phyloP scores from a whole-genome alignment of 2,797 vertebrate genomes.

The Acipenser oxyrinchus region DNA sequence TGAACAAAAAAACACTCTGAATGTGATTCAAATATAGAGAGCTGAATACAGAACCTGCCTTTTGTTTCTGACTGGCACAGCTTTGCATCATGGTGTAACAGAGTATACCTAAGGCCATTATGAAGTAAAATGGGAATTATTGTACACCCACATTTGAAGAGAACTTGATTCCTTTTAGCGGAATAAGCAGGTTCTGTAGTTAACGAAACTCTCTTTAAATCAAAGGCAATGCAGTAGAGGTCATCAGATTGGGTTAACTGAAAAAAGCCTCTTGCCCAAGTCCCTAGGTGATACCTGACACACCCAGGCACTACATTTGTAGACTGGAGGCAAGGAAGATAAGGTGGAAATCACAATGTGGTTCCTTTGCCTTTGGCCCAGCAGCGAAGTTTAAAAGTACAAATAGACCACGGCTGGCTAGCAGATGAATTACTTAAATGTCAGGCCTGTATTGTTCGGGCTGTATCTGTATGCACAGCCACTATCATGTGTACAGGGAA shows the following conservation, averaged over 20 bases:
- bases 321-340: slow-evolving; percentile 52
- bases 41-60: slow-evolving; percentile 10
- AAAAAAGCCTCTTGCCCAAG: slow-evolving; percentile 57
- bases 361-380: slow-evolving; percentile 62
- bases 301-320: slow-evolving; percentile 51
- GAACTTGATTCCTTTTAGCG: slow-evolving; percentile 58
- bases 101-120: slow-evolving; percentile 27
- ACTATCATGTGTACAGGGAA: slow-evolving; percentile 50
- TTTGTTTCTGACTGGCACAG: slow-evolving; percentile 12
- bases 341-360: slow-evolving; percentile 59
- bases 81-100: slow-evolving; percentile 29
- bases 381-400: slow-evolving; percentile 53
- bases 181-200: slow-evolving; percentile 42
- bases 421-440: slow-evolving; percentile 62
- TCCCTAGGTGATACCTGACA: slow-evolving; percentile 68
- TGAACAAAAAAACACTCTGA: slow-evolving; percentile 8
- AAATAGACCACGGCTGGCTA: slow-evolving; percentile 48
- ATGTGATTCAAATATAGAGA: slow-evolving; percentile 14
- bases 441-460: slow-evolving; percentile 57
- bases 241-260: slow-evolving; percentile 53
- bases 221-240: slow-evolving; percentile 54
- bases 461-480: slow-evolving; percentile 55
- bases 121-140: slow-evolving; percentile 41
- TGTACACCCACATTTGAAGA: slow-evolving; percentile 39
- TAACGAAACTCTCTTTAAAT: slow-evolving; percentile 54